Evolutionary conservation across 1,140 invertebrate species (phyloP), one percentile per base, ranked within the genome.

Genomic region (Limonius californicus): DNA sequence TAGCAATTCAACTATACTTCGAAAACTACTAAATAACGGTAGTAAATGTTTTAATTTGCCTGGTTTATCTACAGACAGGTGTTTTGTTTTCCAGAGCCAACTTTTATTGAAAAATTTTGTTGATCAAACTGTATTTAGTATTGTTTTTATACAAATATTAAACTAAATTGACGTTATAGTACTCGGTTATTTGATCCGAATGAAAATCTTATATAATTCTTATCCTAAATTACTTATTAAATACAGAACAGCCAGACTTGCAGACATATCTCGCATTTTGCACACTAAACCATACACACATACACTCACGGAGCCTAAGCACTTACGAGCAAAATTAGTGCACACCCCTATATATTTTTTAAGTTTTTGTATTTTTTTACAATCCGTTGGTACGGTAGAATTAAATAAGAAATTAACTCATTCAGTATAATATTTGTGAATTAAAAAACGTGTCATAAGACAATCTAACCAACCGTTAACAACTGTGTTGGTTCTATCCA

Each of bases 161-260:
- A 50, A 50, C 62, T 61, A 35, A 62, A 65, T 54, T 66, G 64
- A 67, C 62, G 62, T 64, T 64, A 67, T 53, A 53, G 63, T 67
- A 69, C 62, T 69, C 63, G 62, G 56, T 65, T 61, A 65, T 68
- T 61, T 61, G 60, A 62, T 62, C 63, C 65, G 54, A 42, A 62
- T 64, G 58, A 63, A 57, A 47, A 61, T 64, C 58, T 68, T 68
- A 68, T 57, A 68, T 58, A 55, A 58, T 69, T 67, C 62, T 63
- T 55, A 57, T 35, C 4, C 27, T 61, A 64, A 62, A 63, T 59
- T 57, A 63, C 65, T 62, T 68, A 68, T 69, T 68, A 72, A 72
- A 72, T 72, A 72, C 71, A 71, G 65, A 71, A 74, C 73, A 74
- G 72, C 72, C 73, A 69, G 68, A 74, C 71, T 74, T 73, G 73